A percentile compares a stretch with the other conserved stretches of the same genome.
These are phyloP conservation scores for Nematostella vectensis DNA, from an alignment of 92 coral and sea anemone genomes.

Conservation along the genomic window DNA sequence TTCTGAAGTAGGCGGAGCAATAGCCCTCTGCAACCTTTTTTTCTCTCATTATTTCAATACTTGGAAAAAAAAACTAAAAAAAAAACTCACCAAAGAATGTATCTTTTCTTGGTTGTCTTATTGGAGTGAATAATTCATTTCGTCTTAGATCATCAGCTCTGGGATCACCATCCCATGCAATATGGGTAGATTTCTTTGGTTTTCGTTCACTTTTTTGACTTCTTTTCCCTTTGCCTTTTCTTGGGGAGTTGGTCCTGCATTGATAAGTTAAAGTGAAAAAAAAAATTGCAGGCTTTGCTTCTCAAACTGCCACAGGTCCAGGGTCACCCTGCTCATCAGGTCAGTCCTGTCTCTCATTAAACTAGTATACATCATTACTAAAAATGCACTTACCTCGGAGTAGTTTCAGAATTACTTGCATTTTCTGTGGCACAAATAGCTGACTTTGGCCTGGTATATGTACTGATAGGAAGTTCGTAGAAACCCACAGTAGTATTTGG, in stretches of 20 bases:
- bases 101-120: background rate
- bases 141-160: background rate
- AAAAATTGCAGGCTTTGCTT: too few species aligned
- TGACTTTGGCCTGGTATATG: slow-evolving; percentile 25
- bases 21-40: too few species aligned
- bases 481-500: slow-evolving; percentile 44
- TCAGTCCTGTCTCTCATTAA: too few species aligned
- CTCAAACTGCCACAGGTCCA: too few species aligned
- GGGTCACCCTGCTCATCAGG: too few species aligned
- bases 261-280: too few species aligned
- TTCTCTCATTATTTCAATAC: too few species aligned
- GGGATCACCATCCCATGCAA: slow-evolving; percentile 47
- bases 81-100: background rate
- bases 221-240: slow-evolving; percentile 15
- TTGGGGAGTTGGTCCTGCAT: too few species aligned
- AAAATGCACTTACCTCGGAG: too few species aligned
- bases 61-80: background rate
- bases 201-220: slow-evolving; percentile 16
- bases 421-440: slow-evolving; percentile 32
- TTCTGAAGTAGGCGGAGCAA: too few species aligned
- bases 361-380: too few species aligned
- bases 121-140: background rate
- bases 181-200: slow-evolving; percentile 33
- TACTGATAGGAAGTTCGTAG: slow-evolving; percentile 9
- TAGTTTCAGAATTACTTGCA: too few species aligned